These are phyloP conservation scores for Aleiodes testaceus DNA, from an alignment of 2,888 invertebrate genomes.

Conservation along the genomic window DNA sequence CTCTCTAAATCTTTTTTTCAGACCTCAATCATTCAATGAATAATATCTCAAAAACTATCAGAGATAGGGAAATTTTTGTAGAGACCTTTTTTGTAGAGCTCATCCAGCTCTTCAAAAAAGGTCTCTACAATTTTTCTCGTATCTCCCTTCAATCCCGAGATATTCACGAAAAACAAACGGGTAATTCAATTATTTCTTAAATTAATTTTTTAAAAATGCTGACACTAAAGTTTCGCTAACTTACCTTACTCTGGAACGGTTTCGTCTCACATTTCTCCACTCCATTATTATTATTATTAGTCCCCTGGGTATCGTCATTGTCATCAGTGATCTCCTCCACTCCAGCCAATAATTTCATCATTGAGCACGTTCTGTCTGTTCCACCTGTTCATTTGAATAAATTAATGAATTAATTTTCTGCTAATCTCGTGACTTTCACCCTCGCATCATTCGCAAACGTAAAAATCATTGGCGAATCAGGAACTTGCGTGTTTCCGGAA, in stretches of 20 bases:
- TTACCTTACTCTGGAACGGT: slow-evolving; percentile 61
- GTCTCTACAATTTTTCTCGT: slow-evolving; percentile 56
- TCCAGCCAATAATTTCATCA: slow-evolving; percentile 71
- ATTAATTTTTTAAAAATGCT: not conserved
- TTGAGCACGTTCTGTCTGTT: slow-evolving; percentile 52
- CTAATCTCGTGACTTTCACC: not conserved
- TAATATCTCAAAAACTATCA: not conserved
- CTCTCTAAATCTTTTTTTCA: not conserved
- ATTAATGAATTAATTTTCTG: not conserved
- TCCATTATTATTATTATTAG: slow-evolving; percentile 50
- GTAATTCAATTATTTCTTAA: too few relatives aligned
- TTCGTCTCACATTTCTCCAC: slow-evolving; percentile 42
- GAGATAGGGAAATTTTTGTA: slow-evolving; percentile 5
- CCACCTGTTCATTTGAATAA: slow-evolving; percentile 29
- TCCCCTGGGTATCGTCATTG: slow-evolving; percentile 42
- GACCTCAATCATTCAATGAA: too few relatives aligned
- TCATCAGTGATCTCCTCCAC: slow-evolving; percentile 64
- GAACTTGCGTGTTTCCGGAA: slow-evolving; percentile 25
- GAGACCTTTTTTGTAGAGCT: slow-evolving; percentile 39
- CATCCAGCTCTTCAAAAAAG: slow-evolving; percentile 50
- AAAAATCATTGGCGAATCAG: slow-evolving; percentile 11
- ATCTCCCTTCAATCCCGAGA: not conserved
- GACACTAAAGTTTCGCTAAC: slow-evolving; percentile 19
- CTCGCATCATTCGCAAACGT: not conserved
- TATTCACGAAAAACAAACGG: not conserved